These are phyloP conservation scores for Carettochelys insculpta DNA, from an alignment of 2,113 vertebrate species.

Conservation along the genomic window DNA sequence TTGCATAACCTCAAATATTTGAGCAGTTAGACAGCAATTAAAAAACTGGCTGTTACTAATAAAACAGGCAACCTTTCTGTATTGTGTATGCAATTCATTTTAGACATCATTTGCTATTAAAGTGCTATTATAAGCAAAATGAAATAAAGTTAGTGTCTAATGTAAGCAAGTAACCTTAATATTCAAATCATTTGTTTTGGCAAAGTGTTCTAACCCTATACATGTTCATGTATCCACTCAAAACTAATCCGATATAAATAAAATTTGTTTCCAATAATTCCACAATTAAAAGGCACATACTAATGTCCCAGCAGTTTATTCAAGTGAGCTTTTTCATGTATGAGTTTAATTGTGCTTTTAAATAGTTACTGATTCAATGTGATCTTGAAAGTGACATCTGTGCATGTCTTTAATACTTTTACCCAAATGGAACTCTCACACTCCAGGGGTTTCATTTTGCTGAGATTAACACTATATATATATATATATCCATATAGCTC, in stretches of 20 bases:
- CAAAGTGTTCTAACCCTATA: constrained; percentile 71
- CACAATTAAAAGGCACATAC: constrained; percentile 81
- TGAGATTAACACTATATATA: constrained; percentile 44
- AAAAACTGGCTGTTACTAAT: constrained; percentile 34
- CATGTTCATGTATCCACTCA: constrained; percentile 55
- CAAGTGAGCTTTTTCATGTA: constrained; percentile 74
- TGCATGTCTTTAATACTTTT: constrained; percentile 70
- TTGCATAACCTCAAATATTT: constrained; percentile 53
- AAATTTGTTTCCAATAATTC: constrained; percentile 61
- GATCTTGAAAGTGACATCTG: constrained; percentile 77
- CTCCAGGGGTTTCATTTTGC: constrained; percentile 47
- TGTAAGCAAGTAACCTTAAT: constrained; percentile 51
- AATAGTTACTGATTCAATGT: constrained; percentile 69
- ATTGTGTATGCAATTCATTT: constrained; percentile 52
- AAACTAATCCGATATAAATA: constrained; percentile 72
- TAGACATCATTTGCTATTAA: constrained; percentile 53
- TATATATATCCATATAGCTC: constrained; percentile 67
- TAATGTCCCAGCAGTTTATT: constrained; percentile 77
- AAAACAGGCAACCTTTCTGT: constrained; percentile 33
- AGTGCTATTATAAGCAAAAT: constrained; percentile 68
- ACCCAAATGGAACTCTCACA: constrained; percentile 56
- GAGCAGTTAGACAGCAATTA: constrained; percentile 40
- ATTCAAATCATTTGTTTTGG: constrained; percentile 68
- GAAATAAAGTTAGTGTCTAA: constrained; percentile 56
- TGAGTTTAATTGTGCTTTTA: constrained; percentile 81